Evolutionary conservation across 1,140 invertebrate species (phyloP).

Genomic region (Antheraea mylitta): DNA sequence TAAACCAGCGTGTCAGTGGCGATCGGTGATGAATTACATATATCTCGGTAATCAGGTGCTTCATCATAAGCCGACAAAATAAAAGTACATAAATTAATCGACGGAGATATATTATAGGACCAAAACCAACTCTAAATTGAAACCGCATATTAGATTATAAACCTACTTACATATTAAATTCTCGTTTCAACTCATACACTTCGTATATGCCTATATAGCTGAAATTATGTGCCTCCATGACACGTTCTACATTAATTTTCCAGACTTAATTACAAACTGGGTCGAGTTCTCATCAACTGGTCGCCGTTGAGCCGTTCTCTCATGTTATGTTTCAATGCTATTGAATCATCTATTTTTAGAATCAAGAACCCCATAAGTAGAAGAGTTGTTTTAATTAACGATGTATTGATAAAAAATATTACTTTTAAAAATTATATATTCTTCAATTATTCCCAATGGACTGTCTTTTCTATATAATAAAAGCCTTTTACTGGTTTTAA

Average conservation of each 20-base stretch:
- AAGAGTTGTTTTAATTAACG: background rate
- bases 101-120: too few species aligned
- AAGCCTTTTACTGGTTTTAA: too few species aligned
- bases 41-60: too few species aligned
- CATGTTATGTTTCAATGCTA: background rate
- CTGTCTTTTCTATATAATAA: too few species aligned
- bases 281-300: conserved; percentile 40
- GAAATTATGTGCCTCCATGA: background rate
- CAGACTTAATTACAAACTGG: conserved; percentile 50
- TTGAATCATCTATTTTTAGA: background rate
- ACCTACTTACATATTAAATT: background rate
- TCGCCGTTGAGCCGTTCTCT: background rate
- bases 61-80: too few species aligned
- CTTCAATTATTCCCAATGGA: too few species aligned
- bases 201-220: background rate
- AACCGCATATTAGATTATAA: too few species aligned
- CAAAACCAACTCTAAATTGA: too few species aligned
- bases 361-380: background rate
- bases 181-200: background rate
- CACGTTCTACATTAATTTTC: conserved; percentile 19
- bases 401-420: background rate
- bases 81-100: too few species aligned
- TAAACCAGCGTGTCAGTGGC: too few species aligned
- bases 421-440: too few species aligned
- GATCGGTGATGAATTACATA: too few species aligned